Evolutionary conservation across 1,140 invertebrate species (phyloP).

Genomic region (Gonatopus flavifemur): DNA sequence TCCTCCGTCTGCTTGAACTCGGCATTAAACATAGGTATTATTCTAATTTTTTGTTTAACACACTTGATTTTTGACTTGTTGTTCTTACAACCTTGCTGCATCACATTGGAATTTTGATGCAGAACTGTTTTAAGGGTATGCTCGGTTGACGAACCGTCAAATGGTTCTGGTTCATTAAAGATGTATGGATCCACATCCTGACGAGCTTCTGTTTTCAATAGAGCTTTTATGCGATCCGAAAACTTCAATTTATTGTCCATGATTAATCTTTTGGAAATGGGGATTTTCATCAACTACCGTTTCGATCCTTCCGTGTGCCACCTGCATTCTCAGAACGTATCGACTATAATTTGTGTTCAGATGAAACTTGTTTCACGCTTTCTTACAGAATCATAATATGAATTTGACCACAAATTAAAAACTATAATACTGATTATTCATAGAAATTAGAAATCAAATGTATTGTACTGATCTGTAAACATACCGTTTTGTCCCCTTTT

Average conservation of each 20-base stretch:
- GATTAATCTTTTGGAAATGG: conserved; percentile 38
- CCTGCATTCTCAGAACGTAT: conserved; percentile 45
- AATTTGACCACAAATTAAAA: no score
- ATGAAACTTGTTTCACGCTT: conserved; percentile 33
- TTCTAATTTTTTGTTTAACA: conserved; percentile 42
- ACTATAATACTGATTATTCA: conserved; percentile 9
- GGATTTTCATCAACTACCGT: conserved; percentile 43
- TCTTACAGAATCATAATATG: conserved; percentile 26
- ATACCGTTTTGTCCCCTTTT: no score
- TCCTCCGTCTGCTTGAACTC: conserved; percentile 18
- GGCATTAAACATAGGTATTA: conserved; percentile 15
- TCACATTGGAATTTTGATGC: conserved; percentile 38
- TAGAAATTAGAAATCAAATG: no score
- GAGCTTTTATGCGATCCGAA: conserved; percentile 56
- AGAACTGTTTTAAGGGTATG: conserved; percentile 40
- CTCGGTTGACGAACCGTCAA: conserved; percentile 31
- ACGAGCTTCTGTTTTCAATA: conserved; percentile 53
- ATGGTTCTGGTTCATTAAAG: conserved; percentile 60
- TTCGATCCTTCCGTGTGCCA: conserved; percentile 30
- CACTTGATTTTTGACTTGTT: conserved; percentile 45
- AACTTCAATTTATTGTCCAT: conserved; percentile 62
- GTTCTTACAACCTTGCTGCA: conserved; percentile 40
- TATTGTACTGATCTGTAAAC: no score
- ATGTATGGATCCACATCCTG: conserved; percentile 62
- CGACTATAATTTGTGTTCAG: conserved; percentile 26